phyloP scores from a whole-genome alignment of 2,797 vertebrate genomes.

The Cephalopachus bancanus region DNA sequence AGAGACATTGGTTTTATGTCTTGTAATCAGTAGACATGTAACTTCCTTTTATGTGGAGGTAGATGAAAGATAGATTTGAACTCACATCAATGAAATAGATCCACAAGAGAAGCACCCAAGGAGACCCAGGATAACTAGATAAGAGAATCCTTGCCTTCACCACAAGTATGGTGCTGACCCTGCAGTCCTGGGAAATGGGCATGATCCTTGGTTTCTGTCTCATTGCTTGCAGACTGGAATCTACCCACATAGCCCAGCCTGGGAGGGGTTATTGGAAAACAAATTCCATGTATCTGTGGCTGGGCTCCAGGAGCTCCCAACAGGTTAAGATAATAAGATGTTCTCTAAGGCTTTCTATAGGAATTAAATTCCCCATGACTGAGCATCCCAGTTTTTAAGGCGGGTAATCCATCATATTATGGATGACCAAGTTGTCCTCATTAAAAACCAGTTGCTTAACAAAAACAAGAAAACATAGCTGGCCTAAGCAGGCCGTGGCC shows the following conservation, averaged over 20 bases:
- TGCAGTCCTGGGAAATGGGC: background rate
- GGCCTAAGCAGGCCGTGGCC: background rate
- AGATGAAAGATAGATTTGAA: background rate
- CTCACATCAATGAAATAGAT: background rate
- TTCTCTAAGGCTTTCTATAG: background rate
- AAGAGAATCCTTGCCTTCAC: background rate
- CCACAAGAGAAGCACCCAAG: background rate
- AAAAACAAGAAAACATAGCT: background rate
- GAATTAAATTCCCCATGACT: background rate
- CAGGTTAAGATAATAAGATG: background rate
- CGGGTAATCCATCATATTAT: background rate
- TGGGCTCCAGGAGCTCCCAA: background rate
- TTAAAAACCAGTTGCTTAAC: background rate
- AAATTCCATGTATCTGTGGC: background rate
- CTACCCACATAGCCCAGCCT: background rate
- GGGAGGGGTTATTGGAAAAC: background rate
- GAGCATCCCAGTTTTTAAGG: background rate
- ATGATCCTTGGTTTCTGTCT: background rate
- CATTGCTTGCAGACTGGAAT: background rate
- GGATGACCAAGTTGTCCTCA: background rate
- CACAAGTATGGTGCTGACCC: fast-evolving
- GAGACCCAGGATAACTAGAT: background rate
- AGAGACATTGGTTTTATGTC: background rate
- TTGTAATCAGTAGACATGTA: background rate
- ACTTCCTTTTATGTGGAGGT: background rate